Base-by-base conservation (phyloP, 2,888 invertebrate species). In the Torymus aiolomorphi region DNA sequence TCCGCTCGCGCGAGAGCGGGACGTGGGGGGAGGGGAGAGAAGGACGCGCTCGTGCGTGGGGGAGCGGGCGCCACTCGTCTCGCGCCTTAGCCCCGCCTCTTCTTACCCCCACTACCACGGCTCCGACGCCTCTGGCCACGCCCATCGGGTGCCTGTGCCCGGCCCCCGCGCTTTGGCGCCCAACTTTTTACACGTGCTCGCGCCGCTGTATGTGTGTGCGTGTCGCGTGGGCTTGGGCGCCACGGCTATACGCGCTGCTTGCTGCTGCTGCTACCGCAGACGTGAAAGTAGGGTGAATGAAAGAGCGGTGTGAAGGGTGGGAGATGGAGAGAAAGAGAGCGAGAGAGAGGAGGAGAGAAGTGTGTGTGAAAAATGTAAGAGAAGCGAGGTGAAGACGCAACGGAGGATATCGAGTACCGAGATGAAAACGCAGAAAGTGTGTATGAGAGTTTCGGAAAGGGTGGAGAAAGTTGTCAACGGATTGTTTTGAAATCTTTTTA, bases 41-140 rank as follows among this genome's bases (percentile, higher is more conserved):
- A 57, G n/a, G 42, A 57, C 57, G 54, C 42, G 13, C 1, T 5
- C 13, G n/a, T 0, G 59, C 42, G 72, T 42, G 78, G 59, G 78
- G 69, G 69, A 59, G 54, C 49, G 70, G 52, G 73, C 66, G 52
- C 78, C 66, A 51, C 61, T 69, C 69, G 42, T 42, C 8, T 42
- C 42, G 54, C n/a, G 31, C 0, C 24, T 12, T 13, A 24, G 54
- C 61, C 69, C 66, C 42, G 73, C 73, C 78, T 63, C 57, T 31
- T 16, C 5, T 10, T 63, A 3, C 65, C 67, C 66, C 72, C 66
- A 52, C 78, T 16, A 31, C 78, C 14, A 24, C 0, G n/a, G 13
- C 31, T 2, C 13, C 18, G 31, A 24, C 18, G 59, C 59, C 42
- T 42, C 42, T 18, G 18, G 52, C 78, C 18, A 16, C 78, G 72